Percentiles rank a stretch among this genome's conserved stretches.
phyloP scores from a whole-genome alignment of 2,797 vertebrate genomes.

The Phyllotis vaccarum region DNA sequence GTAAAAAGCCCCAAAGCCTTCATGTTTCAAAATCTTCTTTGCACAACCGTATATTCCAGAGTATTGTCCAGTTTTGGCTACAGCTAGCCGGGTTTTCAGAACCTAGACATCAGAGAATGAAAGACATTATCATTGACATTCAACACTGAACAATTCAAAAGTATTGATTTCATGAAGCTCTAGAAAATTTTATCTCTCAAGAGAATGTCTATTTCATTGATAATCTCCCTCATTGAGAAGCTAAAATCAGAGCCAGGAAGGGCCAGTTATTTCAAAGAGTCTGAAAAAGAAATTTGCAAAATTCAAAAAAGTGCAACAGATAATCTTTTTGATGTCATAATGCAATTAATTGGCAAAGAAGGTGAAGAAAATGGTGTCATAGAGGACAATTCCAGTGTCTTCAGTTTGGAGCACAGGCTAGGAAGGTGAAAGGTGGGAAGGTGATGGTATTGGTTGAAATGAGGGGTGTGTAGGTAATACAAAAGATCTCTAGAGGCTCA shows the following conservation, averaged over 20 bases:
- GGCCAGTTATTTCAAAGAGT: background rate
- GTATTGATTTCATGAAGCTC: background rate
- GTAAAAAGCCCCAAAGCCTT: constrained; percentile 95
- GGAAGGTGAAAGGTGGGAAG: background rate
- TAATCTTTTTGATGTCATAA: background rate
- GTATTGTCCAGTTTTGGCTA: constrained; percentile 97
- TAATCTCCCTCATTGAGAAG: background rate
- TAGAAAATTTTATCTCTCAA: background rate
- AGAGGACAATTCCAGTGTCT: background rate
- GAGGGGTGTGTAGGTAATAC: background rate
- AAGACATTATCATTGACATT: background rate
- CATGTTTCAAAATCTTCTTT: constrained; percentile 93
- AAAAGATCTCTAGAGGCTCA: background rate
- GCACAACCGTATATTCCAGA: constrained; percentile 94
- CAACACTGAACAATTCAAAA: background rate
- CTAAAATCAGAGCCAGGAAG: background rate
- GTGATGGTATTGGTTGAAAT: background rate
- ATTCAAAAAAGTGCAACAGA: background rate
- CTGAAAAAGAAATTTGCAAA: background rate
- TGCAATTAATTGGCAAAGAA: background rate
- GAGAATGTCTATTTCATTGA: background rate
- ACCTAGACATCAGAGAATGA: constrained; percentile 87
- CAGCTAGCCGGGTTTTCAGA: constrained; percentile 96
- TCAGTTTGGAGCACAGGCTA: background rate
- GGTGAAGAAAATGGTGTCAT: background rate